phyloP scores from a whole-genome alignment of 2,888 invertebrate genomes.

The Eustalomyia histrio region DNA sequence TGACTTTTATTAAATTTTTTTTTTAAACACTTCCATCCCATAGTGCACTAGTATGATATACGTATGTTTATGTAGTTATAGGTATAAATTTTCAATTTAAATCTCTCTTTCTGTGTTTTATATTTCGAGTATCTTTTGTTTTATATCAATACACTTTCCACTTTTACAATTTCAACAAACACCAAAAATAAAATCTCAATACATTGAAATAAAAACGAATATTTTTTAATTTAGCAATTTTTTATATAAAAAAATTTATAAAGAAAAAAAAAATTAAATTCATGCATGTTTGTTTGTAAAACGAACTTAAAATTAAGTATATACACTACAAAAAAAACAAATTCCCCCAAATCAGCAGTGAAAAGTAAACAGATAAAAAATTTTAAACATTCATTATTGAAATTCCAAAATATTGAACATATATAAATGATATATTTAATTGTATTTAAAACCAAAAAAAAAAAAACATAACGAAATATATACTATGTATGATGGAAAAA shows the following conservation, averaged over 20 bases:
- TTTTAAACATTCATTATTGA: not conserved
- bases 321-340: slow-evolving; percentile 10
- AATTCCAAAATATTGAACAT: slow-evolving; percentile 6
- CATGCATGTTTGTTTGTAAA: slow-evolving; percentile 61
- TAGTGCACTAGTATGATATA: not conserved
- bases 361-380: slow-evolving; percentile 20
- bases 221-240: slow-evolving; percentile 8
- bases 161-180: slow-evolving; percentile 3
- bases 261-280: slow-evolving; percentile 6
- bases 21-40: not conserved
- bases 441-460: slow-evolving; percentile 47
- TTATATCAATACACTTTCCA: slow-evolving; percentile 18
- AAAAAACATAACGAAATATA: slow-evolving; percentile 31
- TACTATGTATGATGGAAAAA: slow-evolving; percentile 54
- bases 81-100: not conserved
- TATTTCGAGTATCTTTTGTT: slow-evolving; percentile 25
- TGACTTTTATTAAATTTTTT: too few species aligned
- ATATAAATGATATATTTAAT: slow-evolving; percentile 22
- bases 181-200: not conserved
- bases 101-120: not conserved
- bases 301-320: slow-evolving; percentile 42
- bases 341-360: slow-evolving; percentile 19
- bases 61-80: not conserved
- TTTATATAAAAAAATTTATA: slow-evolving; percentile 12
- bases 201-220: slow-evolving; percentile 19